Conservation (phyloP, 1,140 invertebrate species). For the Dufourea novaeangliae region DNA sequence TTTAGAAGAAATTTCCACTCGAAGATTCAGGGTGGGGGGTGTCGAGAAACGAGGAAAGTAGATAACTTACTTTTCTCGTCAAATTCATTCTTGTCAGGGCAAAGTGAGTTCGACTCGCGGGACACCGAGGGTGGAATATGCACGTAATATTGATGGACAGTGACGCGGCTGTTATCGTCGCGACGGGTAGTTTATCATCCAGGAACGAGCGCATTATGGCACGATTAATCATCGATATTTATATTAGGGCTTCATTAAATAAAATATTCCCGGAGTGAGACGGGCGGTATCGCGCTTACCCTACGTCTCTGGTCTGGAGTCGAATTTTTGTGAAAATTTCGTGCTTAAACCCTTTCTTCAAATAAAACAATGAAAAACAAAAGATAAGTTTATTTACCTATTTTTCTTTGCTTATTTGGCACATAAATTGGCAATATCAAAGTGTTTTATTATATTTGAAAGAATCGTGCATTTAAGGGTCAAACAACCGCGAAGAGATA, state of each 20-base stretch:
- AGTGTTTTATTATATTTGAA: no score
- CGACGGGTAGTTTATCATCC: constrained; percentile 72
- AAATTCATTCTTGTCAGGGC: constrained; percentile 54
- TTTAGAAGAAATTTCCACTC: constrained; percentile 60
- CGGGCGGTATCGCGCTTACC: neutral
- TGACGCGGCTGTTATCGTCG: constrained; percentile 71
- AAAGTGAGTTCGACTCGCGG: constrained; percentile 59
- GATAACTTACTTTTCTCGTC: constrained; percentile 67
- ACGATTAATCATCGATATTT: constrained; percentile 79
- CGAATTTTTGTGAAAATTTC: constrained; percentile 17
- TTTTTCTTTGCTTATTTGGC: no score
- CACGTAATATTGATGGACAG: constrained; percentile 75
- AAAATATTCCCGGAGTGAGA: constrained; percentile 60
- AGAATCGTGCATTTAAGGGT: no score
- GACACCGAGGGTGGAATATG: constrained; percentile 32
- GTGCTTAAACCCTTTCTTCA: no score
- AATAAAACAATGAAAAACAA: no score
- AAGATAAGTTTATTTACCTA: no score
- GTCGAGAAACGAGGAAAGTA: constrained; percentile 56
- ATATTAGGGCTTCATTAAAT: constrained; percentile 74
- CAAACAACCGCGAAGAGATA: constrained; percentile 4
- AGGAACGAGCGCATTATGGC: constrained; percentile 72
- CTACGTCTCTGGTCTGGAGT: constrained; percentile 9
- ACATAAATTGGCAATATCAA: no score
- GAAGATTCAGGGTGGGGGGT: constrained; percentile 13